Conservation (phyloP, 2,113 vertebrate genomes). For the Brachypodius melanocephalos region DNA sequence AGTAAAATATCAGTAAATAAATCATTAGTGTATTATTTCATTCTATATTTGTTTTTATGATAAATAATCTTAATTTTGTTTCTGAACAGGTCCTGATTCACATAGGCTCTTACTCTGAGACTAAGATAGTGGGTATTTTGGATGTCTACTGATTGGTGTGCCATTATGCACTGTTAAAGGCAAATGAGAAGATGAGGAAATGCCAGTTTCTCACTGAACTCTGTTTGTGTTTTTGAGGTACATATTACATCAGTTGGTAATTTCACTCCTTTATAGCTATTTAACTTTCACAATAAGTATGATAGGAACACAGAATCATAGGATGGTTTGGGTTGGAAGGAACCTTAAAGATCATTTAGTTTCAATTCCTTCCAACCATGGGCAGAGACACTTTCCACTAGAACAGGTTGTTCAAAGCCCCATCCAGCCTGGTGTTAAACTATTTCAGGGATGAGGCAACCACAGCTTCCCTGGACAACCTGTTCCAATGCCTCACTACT, state of each 20-base stretch:
- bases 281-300: constrained; percentile 30
- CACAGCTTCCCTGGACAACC: not conserved
- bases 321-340: not conserved
- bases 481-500: not conserved
- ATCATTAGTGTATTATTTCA: not conserved
- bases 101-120: not conserved
- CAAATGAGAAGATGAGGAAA: not conserved
- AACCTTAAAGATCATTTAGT: not conserved
- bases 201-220: not conserved
- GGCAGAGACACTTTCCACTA: not conserved
- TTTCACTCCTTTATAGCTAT: constrained; percentile 41
- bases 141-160: not conserved
- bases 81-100: not conserved
- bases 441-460: not conserved
- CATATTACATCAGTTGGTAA: constrained; percentile 7
- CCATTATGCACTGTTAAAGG: not conserved
- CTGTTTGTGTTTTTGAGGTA: not conserved
- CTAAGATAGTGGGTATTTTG: not conserved
- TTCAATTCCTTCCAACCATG: not conserved
- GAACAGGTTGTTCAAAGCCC: not conserved
- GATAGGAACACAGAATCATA: not conserved
- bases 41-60: not conserved
- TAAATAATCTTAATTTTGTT: not conserved
- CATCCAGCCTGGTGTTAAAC: not conserved
- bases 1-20: not conserved